A percentile compares a stretch with the other conserved stretches of the same genome.
Evolutionary conservation across 2,113 vertebrate species (phyloP).

Genomic region (Myotis yumanensis): DNA sequence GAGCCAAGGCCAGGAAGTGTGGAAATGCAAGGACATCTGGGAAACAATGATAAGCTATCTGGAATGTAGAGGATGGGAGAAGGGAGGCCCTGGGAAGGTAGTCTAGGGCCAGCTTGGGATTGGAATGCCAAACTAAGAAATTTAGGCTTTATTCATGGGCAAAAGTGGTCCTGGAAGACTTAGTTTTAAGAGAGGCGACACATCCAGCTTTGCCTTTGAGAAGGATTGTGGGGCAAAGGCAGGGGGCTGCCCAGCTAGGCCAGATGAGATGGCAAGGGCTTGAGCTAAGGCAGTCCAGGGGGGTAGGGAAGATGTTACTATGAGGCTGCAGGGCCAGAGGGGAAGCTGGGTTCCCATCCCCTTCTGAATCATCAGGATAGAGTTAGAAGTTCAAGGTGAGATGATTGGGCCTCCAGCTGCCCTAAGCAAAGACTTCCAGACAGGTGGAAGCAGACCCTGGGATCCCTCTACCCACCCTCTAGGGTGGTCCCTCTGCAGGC

Average conservation of each 20-base stretch:
- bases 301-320: not conserved
- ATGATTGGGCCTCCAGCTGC: accelerated
- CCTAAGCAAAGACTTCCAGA: not conserved
- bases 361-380: not conserved
- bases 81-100: not conserved
- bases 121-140: not conserved
- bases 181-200: not conserved
- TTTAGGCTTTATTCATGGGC: not conserved
- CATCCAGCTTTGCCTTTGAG: not conserved
- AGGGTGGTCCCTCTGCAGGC: not conserved
- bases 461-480: not conserved
- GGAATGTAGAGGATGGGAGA: not conserved
- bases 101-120: not conserved
- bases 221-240: not conserved
- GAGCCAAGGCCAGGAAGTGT: not conserved
- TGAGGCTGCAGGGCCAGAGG: not conserved
- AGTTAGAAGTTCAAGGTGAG: not conserved
- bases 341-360: accelerated
- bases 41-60: too few species aligned
- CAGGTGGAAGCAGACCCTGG: not conserved
- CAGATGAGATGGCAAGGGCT: not conserved
- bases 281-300: not conserved
- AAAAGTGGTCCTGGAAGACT: not conserved
- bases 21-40: not conserved
- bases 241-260: not conserved